Evolutionary conservation across 2,888 invertebrate genomes (phyloP).

Genomic region (Hirtodrosophila confusa): DNA sequence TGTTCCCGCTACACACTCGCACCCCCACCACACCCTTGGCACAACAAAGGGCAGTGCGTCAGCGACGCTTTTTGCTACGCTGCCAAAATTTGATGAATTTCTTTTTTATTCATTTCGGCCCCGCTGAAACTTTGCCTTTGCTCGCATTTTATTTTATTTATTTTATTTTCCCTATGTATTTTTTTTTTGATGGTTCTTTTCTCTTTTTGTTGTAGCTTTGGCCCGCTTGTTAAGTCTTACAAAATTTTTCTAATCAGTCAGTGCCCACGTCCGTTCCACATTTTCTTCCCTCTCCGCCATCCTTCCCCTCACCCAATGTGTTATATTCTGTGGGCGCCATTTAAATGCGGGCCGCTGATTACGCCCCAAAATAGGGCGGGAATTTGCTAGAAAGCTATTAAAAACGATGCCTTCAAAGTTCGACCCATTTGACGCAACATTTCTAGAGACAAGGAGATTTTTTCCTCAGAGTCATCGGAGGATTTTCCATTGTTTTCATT

Average conservation of each 20-base stretch:
- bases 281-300: constrained; percentile 7
- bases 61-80: constrained; percentile 56
- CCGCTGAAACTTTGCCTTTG: constrained; percentile 31
- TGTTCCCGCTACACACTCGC: not conserved
- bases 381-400: constrained; percentile 6
- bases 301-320: not conserved
- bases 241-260: constrained; percentile 75
- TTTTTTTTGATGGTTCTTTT: constrained; percentile 29
- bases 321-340: constrained; percentile 29
- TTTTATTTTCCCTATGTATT: constrained; percentile 20
- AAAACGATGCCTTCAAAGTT: not conserved
- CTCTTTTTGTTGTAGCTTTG: constrained; percentile 18
- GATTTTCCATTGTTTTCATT: too few relatives aligned
- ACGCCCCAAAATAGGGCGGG: constrained; percentile 18
- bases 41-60: constrained; percentile 47
- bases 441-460: constrained; percentile 3
- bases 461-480: too few relatives aligned
- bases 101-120: constrained; percentile 73
- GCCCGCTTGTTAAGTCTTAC: constrained; percentile 69
- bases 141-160: constrained; percentile 32
- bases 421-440: constrained; percentile 9
- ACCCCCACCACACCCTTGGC: constrained; percentile 7
- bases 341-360: constrained; percentile 69
- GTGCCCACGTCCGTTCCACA: constrained; percentile 52
- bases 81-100: constrained; percentile 79